Base-by-base conservation (phyloP, 92 coral and sea anemone species). In the Heliopora coerulea region DNA sequence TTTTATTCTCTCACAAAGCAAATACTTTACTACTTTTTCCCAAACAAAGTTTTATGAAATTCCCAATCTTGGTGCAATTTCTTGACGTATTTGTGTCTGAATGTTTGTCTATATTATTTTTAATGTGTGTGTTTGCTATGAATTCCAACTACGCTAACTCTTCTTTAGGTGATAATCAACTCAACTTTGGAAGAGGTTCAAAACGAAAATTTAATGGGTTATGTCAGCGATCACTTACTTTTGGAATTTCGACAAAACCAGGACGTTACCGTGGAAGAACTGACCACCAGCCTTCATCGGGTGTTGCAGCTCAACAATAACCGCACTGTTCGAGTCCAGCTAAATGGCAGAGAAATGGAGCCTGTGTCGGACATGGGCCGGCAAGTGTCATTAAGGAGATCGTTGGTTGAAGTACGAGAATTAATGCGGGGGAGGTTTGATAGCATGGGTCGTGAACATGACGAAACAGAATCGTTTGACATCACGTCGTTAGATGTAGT, bases 191-290 rank as follows among this genome's bases (percentile, higher is more conserved):
- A 93, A 48, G 98, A 93, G 72, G 95, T 93, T 6, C 80, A 96
- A 24, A 67, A 87, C 42, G 96, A 90, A 72, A 88, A 86, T 31
- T 78, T 93, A 18, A 90, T 93, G 96, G 98, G 98, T 9, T 75
- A 72, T 18, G 89, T 81, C 10, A 73, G 78, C 2, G 98, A 93
- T 54, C 83, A 59, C 41, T 18, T 93, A 13, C 7, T 66, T 11
- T 65, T 93, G 49, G 86, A 75, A 19, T 48, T 87, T 19, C 72
- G 50, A 75, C 52, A 9, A 2, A 19, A 56, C 3, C 59, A 49
- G 30, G 46, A n/a, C 49, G 44, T 33, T 18, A 64, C 75, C 11
- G 85, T 93, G 3, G 91, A 83, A 68, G 88, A 86, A 56, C 82
- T 93, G 11, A 88, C 96, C 27, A 73, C 70, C 0, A 64, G 83